These are phyloP conservation scores for Crossaster papposus DNA, from an alignment of 53 echinoderm and acorn worm genomes.

Conservation along the genomic window DNA sequence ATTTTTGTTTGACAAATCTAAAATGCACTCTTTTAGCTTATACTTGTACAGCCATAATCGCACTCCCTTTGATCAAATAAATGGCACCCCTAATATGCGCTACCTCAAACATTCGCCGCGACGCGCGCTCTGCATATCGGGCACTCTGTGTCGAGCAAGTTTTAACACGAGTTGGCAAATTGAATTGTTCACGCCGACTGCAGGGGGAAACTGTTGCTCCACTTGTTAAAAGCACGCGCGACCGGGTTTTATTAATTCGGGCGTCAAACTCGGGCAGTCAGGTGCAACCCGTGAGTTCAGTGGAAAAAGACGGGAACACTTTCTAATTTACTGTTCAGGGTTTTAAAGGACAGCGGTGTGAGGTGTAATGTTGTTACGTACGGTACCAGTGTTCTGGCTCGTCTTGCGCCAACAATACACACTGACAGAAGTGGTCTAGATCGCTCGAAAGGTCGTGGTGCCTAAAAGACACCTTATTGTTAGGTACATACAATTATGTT, in stretches of 20 bases:
- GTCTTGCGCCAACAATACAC: too few species aligned
- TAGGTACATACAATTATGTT: too few species aligned
- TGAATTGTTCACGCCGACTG: constrained; percentile 1
- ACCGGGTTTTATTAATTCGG: neutral
- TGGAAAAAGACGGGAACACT: neutral
- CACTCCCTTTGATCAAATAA: neutral
- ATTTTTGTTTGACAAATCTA: too few species aligned
- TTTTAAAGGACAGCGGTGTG: neutral
- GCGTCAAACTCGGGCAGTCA: neutral
- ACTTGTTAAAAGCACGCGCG: neutral
- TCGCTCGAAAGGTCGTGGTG: too few species aligned
- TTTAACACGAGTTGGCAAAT: neutral
- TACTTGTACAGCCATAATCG: too few species aligned
- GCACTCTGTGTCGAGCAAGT: neutral
- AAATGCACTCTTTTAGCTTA: too few species aligned
- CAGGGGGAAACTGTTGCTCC: constrained; percentile 4
- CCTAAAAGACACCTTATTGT: too few species aligned
- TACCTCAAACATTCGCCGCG: neutral
- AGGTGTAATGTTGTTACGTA: neutral
- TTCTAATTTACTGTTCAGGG: neutral
- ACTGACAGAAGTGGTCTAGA: too few species aligned
- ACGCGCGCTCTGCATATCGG: neutral
- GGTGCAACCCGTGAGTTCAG: neutral
- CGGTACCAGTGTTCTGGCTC: too few species aligned
- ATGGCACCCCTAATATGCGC: neutral